Conservation (phyloP, 2,888 invertebrate species). For the Reticulitermes lucifugus region DNA sequence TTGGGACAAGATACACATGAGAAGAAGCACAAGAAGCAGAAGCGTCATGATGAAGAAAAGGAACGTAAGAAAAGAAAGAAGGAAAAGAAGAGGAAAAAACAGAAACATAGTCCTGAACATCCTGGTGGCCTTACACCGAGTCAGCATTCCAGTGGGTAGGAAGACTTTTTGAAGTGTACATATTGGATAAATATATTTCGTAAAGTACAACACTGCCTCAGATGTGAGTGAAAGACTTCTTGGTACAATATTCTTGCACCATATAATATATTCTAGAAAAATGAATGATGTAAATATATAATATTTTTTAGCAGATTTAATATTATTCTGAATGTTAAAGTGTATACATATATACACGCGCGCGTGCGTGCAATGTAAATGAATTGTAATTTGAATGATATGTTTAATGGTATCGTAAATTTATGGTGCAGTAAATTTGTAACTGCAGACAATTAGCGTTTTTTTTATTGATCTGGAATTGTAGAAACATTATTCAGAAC, state of each 20-base stretch:
- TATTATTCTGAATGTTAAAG: neutral
- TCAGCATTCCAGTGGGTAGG: slow-evolving; percentile 66
- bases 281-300: slow-evolving; percentile 27
- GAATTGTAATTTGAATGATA: neutral
- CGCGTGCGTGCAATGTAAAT: neutral
- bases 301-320: slow-evolving; percentile 4
- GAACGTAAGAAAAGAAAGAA: slow-evolving; percentile 94
- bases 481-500: too few relatives aligned
- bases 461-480: too few relatives aligned
- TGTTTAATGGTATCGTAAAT: neutral
- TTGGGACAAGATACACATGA: slow-evolving; percentile 84
- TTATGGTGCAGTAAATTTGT: neutral
- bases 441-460: too few relatives aligned
- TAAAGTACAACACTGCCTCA: slow-evolving; percentile 32
- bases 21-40: slow-evolving; percentile 95
- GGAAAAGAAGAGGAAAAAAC: slow-evolving; percentile 95
- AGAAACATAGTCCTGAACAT: slow-evolving; percentile 92
- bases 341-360: neutral
- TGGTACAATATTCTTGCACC: slow-evolving; percentile 6
- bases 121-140: slow-evolving; percentile 74
- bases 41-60: slow-evolving; percentile 92
- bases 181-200: neutral
- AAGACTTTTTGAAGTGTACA: slow-evolving; percentile 21
- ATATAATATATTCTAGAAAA: neutral
- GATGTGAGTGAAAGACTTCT: slow-evolving; percentile 1